Conservation (phyloP, 2,113 vertebrate genomes). For the Manacus vitellinus region DNA sequence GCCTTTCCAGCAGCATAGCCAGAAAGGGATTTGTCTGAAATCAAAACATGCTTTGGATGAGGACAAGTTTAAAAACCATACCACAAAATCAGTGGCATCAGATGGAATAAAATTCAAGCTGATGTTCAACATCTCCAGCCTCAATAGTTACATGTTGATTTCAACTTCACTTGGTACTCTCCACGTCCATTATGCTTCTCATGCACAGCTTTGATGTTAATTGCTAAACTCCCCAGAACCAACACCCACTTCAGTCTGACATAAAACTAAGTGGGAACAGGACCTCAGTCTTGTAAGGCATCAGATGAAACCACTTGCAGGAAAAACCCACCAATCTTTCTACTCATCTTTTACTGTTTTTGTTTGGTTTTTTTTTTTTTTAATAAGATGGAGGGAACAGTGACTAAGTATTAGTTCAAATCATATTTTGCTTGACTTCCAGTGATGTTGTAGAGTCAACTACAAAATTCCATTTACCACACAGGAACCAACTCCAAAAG, state of each 20-base stretch:
- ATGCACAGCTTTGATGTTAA: background rate
- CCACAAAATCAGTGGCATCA: background rate
- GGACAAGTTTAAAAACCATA: background rate
- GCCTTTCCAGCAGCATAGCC: background rate
- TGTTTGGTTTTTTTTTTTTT: background rate
- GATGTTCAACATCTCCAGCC: background rate
- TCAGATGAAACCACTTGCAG: background rate
- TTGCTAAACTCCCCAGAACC: background rate
- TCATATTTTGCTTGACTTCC: background rate
- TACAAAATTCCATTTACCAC: background rate
- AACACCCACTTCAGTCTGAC: background rate
- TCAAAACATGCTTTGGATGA: background rate
- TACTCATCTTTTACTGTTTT: background rate
- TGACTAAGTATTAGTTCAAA: background rate
- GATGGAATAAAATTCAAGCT: background rate
- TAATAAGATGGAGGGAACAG: background rate
- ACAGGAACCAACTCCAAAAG: background rate
- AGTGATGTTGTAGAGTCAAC: background rate
- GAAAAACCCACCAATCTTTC: background rate
- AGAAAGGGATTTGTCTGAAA: background rate
- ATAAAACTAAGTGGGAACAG: background rate
- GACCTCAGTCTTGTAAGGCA: background rate
- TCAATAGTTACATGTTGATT: background rate
- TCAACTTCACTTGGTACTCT: background rate
- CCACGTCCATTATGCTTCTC: background rate